Base-by-base conservation (phyloP, 1,140 invertebrate genomes). In the Homalodisca vitripennis region DNA sequence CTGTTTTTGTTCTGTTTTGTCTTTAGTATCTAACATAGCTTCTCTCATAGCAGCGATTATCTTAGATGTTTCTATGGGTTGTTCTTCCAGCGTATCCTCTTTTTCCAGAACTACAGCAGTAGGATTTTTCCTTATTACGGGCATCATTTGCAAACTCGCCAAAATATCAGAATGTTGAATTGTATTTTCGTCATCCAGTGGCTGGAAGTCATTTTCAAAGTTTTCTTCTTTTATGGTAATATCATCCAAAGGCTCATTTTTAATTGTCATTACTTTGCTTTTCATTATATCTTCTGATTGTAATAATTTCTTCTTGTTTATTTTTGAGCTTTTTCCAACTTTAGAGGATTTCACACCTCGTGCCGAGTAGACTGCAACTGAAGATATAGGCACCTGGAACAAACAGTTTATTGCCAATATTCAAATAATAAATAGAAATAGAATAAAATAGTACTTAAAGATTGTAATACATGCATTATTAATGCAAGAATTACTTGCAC, bases 1-100 rank as follows among this genome's bases (percentile, higher is more conserved):
- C 14, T 24, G n/a, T 14, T 46, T 34, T n/a, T 51, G 63, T 46
- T 64, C 65, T 2, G n/a, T 29, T 51, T 0, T 67, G 47, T 48
- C 70, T 20, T 57, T 48, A 13, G 70, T 34, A 57, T 47, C 70
- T 31, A 65, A 55, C 20, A 71, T 48, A 22, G 70, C 68, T 71
- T 65, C 63, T 62, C 63, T 71, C 70, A 71, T 71, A 29, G 70
- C 67, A 47, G 70, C 67, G 17, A 71, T 48, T 47, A 71, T 69
- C 57, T 69, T 63, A 55, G 62, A 60, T 27, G 70, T 71, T 69
- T 71, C 70, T 14, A 62, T 65, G 6, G 63, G 63, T 47, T 46
- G 32, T 2, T 66, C 34, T 1, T 20, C 24, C 17, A 20, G 32
- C 20, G 20, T 13, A 3, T 32, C 6, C 29, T 63, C 29, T 10